Conservation (phyloP, 2,888 invertebrate species). For the Campoplex nolae region DNA sequence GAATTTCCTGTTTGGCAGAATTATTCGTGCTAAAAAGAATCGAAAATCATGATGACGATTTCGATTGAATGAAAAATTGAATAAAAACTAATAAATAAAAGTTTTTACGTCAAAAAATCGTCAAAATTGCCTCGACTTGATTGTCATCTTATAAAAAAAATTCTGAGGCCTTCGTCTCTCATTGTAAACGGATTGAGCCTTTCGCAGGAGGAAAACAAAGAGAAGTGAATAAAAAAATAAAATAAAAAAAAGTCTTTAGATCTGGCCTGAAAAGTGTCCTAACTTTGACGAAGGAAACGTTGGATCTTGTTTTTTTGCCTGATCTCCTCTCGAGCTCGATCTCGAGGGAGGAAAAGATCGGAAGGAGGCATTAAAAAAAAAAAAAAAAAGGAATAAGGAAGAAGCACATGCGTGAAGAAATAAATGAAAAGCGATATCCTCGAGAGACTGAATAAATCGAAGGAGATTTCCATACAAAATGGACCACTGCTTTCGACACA, state of each 20-base stretch:
- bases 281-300: conserved; percentile 54
- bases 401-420: conserved; percentile 6
- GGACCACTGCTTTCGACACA: not conserved
- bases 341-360: conserved; percentile 49
- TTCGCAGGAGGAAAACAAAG: not conserved
- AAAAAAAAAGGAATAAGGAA: not conserved
- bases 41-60: not conserved
- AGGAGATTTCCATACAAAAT: not conserved
- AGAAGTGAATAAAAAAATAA: not conserved
- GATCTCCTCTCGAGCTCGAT: conserved; percentile 18
- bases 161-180: not conserved
- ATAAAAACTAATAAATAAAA: not conserved
- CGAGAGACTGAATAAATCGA: not conserved
- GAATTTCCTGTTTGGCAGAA: not conserved
- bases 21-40: not conserved
- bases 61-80: not conserved
- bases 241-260: conserved; percentile 8
- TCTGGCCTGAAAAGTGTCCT: not conserved
- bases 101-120: not conserved
- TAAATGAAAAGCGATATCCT: conserved; percentile 65
- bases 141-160: not conserved
- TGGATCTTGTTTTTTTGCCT: conserved; percentile 55
- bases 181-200: not conserved
- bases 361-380: not conserved
- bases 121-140: not conserved